Conservation (phyloP, 2,113 vertebrate genomes). For the Alethe diademata region DNA sequence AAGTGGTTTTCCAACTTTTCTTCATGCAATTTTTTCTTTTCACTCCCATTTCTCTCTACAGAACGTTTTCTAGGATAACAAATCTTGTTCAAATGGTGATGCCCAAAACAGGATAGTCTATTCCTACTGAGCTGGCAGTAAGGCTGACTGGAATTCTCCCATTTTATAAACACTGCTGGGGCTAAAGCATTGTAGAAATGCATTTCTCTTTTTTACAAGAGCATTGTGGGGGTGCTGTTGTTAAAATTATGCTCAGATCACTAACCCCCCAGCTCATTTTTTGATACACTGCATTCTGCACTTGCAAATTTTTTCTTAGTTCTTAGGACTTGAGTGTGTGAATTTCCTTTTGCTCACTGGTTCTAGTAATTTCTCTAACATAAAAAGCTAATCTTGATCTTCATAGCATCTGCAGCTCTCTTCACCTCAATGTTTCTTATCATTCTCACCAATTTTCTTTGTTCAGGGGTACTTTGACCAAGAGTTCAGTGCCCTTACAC, state of each 20-base stretch:
- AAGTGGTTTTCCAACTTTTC: not conserved
- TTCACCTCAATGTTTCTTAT: not conserved
- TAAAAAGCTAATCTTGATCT: not conserved
- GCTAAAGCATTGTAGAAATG: not conserved
- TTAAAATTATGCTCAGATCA: not conserved
- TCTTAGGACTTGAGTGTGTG: not conserved
- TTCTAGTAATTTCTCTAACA: not conserved
- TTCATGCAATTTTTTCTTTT: not conserved
- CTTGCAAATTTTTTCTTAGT: not conserved
- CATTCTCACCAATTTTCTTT: not conserved
- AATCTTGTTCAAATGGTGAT: not conserved
- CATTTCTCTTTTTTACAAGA: not conserved
- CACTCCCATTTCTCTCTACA: not conserved
- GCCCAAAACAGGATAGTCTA: not conserved
- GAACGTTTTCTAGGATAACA: not conserved
- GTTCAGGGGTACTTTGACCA: not conserved
- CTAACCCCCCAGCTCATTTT: not conserved
- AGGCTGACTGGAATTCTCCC: not conserved
- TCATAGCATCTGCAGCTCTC: not conserved
- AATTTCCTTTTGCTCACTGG: not conserved
- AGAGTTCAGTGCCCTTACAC: not conserved
- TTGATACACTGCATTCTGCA: not conserved
- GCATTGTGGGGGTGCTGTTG: fast-evolving
- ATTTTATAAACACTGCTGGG: not conserved
- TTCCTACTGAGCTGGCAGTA: not conserved